phyloP scores from a whole-genome alignment of 1,140 invertebrate genomes.

The Zaprionus ghesquierei region DNA sequence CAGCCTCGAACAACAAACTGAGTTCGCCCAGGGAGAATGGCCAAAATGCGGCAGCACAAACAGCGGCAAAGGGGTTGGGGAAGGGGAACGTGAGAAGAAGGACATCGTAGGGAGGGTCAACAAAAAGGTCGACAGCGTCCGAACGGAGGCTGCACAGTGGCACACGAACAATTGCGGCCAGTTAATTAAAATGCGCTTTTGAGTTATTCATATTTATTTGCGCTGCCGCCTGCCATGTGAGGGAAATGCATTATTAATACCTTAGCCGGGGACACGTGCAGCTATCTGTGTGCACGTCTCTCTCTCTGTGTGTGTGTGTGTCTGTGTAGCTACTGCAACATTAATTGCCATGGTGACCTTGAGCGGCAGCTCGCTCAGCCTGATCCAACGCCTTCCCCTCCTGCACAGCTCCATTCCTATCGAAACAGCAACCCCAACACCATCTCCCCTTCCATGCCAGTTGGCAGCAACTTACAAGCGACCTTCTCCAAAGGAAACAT shows the following conservation, averaged over 20 bases:
- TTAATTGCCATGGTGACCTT: constrained; percentile 48
- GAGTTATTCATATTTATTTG: constrained; percentile 71
- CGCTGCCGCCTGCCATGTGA: constrained; percentile 49
- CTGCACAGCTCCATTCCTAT: not conserved
- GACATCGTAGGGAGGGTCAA: not conserved
- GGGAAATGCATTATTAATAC: constrained; percentile 69
- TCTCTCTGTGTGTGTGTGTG: constrained; percentile 1
- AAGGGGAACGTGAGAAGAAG: not conserved
- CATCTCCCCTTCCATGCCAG: not conserved
- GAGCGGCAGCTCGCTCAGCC: not conserved
- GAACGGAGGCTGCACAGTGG: not conserved
- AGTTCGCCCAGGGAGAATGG: not conserved
- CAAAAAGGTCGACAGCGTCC: not conserved
- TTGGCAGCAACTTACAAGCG: not conserved
- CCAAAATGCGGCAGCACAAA: not conserved
- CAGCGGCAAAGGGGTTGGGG: not conserved
- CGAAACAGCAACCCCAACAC: not conserved
- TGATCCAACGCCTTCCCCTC: not conserved
- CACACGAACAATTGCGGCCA: constrained; percentile 25
- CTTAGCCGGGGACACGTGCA: not conserved
- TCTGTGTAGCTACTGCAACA: constrained; percentile 31
- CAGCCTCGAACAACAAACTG: constrained; percentile 15
- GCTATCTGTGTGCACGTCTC: constrained; percentile 5
- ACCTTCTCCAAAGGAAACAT: constrained; percentile 26
- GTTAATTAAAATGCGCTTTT: constrained; percentile 76